A percentile compares a stretch with the other conserved stretches of the same genome.
Conservation (phyloP, 2,888 invertebrate genomes). For the Trissonchulus latispiculum region DNA sequence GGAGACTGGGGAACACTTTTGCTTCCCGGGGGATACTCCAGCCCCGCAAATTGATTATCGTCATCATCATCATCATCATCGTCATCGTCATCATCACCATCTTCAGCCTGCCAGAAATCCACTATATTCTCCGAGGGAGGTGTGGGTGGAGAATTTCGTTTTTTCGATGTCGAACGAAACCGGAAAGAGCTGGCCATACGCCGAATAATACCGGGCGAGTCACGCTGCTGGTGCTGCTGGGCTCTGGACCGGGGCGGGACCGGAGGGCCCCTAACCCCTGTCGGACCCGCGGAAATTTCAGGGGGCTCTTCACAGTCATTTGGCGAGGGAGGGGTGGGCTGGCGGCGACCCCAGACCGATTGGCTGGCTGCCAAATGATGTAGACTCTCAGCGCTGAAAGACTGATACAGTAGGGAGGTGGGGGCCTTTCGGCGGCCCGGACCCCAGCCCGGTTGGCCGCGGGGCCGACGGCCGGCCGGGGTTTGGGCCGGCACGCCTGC, state of each 20-base stretch:
- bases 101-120: neutral
- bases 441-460: neutral
- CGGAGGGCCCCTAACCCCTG: neutral
- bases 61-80: too few relatives aligned
- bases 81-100: neutral
- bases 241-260: neutral
- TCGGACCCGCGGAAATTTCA: neutral
- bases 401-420: neutral
- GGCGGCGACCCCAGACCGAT: neutral
- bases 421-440: neutral
- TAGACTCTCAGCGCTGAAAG: neutral
- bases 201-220: constrained; percentile 12
- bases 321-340: neutral
- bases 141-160: neutral
- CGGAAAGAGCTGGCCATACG: constrained; percentile 16
- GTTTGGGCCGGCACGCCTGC: too few relatives aligned
- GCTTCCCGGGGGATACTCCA: too few relatives aligned
- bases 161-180: neutral
- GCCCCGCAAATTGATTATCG: too few relatives aligned
- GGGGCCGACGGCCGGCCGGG: too few relatives aligned
- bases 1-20: constrained; percentile 18
- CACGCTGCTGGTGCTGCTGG: neutral
- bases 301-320: neutral
- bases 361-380: neutral
- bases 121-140: neutral